Percentiles rank a stretch among this genome's conserved stretches.
Evolutionary conservation across 1,140 invertebrate genomes (phyloP).

Genomic region (Anastrepha obliqua): DNA sequence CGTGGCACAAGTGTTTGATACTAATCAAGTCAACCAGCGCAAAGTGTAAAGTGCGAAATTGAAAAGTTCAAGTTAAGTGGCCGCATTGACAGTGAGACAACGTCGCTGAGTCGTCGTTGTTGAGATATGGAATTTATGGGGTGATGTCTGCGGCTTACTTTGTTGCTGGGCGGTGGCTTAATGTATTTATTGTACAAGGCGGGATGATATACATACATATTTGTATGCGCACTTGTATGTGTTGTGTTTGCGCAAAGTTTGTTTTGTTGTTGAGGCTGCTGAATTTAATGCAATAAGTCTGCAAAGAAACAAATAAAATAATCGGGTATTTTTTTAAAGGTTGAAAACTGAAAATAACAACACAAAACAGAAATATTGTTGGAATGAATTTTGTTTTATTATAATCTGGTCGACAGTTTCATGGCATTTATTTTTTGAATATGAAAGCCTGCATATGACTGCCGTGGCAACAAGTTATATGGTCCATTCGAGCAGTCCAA

Average conservation of each 20-base stretch:
- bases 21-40: conserved; percentile 40
- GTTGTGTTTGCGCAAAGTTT: background rate
- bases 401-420: too few relatives aligned
- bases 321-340: too few relatives aligned
- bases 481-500: too few relatives aligned
- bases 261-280: background rate
- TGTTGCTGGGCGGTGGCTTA: background rate
- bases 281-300: background rate
- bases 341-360: too few relatives aligned
- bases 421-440: too few relatives aligned
- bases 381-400: too few relatives aligned
- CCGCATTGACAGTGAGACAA: conserved; percentile 41
- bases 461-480: too few relatives aligned
- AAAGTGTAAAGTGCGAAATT: conserved; percentile 45
- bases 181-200: background rate
- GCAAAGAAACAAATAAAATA: too few relatives aligned
- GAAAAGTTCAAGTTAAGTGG: conserved; percentile 46
- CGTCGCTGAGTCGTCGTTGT: background rate
- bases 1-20: background rate
- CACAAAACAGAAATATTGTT: too few relatives aligned
- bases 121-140: background rate
- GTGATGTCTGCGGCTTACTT: background rate
- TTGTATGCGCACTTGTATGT: too few relatives aligned
- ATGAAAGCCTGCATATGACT: too few relatives aligned
- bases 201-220: too few relatives aligned